Evolutionary conservation across 2,888 invertebrate species (phyloP).

Genomic region (Nephrotoma guestfalica): DNA sequence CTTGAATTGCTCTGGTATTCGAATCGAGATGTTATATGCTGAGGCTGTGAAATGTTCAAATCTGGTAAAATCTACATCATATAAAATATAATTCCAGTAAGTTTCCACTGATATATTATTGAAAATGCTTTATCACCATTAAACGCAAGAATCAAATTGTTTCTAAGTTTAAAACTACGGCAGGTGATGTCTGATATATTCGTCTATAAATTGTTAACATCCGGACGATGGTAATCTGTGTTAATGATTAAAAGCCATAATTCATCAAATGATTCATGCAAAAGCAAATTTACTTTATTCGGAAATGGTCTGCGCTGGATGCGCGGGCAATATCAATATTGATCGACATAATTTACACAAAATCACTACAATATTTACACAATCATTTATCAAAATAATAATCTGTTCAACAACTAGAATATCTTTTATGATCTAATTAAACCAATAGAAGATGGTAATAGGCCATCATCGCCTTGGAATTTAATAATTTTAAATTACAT

Average conservation of each 20-base stretch:
- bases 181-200: not conserved
- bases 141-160: not conserved
- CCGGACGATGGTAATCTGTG: not conserved
- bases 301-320: not conserved
- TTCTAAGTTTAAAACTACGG: not conserved
- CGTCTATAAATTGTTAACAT: not conserved
- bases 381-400: not conserved
- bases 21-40: no score
- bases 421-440: not conserved
- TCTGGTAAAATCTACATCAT: no score
- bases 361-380: not conserved
- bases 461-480: not conserved
- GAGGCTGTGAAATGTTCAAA: no score
- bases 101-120: no score
- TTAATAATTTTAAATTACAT: not conserved
- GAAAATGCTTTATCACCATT: no score
- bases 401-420: not conserved
- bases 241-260: not conserved
- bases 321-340: not conserved
- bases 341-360: not conserved
- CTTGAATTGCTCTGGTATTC: no score
- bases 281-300: not conserved
- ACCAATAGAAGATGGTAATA: not conserved
- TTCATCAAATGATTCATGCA: not conserved
- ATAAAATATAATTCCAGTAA: no score